phyloP scores from a whole-genome alignment of 2,888 invertebrate genomes.

The Lasioglossum villosulum region DNA sequence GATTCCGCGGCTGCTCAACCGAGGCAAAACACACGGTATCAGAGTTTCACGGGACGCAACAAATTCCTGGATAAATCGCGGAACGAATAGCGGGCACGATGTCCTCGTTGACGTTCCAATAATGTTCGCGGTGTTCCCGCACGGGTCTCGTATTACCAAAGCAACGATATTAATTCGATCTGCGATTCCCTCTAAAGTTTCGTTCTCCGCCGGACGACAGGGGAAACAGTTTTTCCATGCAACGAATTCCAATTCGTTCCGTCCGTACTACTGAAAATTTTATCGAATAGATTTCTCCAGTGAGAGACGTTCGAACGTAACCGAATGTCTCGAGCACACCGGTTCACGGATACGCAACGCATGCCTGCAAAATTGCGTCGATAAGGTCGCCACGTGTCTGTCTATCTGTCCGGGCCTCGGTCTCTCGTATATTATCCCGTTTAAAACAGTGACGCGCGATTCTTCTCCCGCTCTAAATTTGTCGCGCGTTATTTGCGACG shows the following conservation, averaged over 20 bases:
- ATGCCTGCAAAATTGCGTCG: not conserved
- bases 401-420: not conserved
- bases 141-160: slow-evolving; percentile 5
- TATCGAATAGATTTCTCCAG: not conserved
- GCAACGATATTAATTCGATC: slow-evolving; percentile 15
- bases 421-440: not conserved
- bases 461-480: slow-evolving; percentile 18
- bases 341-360: not conserved
- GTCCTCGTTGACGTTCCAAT: not conserved
- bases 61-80: not conserved
- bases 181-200: not conserved
- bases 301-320: not conserved
- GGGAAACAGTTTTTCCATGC: not conserved
- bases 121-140: not conserved
- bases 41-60: not conserved
- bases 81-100: not conserved
- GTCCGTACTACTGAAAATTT: not conserved
- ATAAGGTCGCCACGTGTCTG: not conserved
- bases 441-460: slow-evolving; percentile 11
- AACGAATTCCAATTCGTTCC: not conserved
- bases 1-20: not conserved
- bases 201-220: not conserved
- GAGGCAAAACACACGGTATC: not conserved
- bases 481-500: not conserved
- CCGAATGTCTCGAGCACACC: not conserved